A percentile compares a stretch with the other conserved stretches of the same genome.
Evolutionary conservation across 2,888 invertebrate species (phyloP).

Genomic region (Zygothrica quintamaculata): DNA sequence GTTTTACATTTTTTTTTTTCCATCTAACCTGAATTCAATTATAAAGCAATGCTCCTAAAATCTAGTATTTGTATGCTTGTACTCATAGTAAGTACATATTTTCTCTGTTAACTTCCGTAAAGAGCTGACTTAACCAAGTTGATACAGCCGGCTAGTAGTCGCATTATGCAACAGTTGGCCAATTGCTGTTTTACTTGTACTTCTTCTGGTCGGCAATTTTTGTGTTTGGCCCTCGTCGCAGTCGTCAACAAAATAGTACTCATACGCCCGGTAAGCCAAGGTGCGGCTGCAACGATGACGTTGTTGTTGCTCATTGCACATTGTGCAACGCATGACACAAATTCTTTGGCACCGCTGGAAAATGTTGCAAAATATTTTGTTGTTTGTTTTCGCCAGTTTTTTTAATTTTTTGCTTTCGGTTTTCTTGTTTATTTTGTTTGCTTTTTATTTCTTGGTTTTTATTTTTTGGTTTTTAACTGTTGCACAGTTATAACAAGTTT

Average conservation of each 20-base stretch:
- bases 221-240: slow-evolving; percentile 43
- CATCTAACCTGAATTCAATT: slow-evolving; percentile 45
- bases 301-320: slow-evolving; percentile 10
- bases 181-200: slow-evolving; percentile 65
- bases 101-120: slow-evolving; percentile 72
- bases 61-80: slow-evolving; percentile 1
- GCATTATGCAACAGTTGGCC: slow-evolving; percentile 65
- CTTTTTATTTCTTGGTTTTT: slow-evolving; percentile 15
- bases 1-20: slow-evolving; percentile 44
- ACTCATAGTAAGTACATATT: slow-evolving; percentile 29
- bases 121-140: slow-evolving; percentile 48
- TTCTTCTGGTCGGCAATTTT: slow-evolving; percentile 41
- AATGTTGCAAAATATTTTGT: slow-evolving; percentile 51
- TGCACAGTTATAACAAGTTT: slow-evolving; percentile 40
- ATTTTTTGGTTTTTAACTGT: slow-evolving; percentile 12
- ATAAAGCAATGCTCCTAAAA: slow-evolving; percentile 29
- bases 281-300: slow-evolving; percentile 19
- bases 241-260: slow-evolving; percentile 42
- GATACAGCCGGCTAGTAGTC: slow-evolving; percentile 33
- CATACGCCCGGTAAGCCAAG: slow-evolving; percentile 58
- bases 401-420: slow-evolving; percentile 24
- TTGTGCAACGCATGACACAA: slow-evolving; percentile 72
- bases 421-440: slow-evolving; percentile 15
- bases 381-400: slow-evolving; percentile 10
- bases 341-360: slow-evolving; percentile 62